Evolutionary conservation across 2,888 invertebrate genomes (phyloP).

Genomic region (Liposcelis brunnea): DNA sequence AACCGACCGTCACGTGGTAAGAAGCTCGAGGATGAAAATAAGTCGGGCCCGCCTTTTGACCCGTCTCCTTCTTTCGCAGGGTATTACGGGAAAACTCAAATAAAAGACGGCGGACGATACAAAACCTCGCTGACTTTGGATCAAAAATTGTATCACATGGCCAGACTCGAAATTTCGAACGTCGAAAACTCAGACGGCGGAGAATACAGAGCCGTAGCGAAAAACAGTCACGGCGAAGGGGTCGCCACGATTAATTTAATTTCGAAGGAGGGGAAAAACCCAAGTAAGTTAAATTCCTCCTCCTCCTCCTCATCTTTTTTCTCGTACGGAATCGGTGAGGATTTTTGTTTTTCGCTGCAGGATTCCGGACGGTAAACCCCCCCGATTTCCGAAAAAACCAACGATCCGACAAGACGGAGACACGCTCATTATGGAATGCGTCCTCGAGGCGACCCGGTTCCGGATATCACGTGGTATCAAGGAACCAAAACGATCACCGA

Average conservation of each 20-base stretch:
- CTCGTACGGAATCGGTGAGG: conserved; percentile 1
- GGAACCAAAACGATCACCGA: conserved; percentile 69
- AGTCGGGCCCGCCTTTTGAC: too few relatives aligned
- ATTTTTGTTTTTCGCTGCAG: conserved; percentile 31
- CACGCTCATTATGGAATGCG: conserved; percentile 85
- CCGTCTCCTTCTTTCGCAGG: too few relatives aligned
- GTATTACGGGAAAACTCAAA: conserved; percentile 49
- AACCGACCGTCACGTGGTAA: conserved; percentile 87
- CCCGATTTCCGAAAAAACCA: conserved; percentile 92
- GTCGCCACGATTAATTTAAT: conserved; percentile 91
- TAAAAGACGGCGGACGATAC: conserved; percentile 63
- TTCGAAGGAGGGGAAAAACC: conserved; percentile 82
- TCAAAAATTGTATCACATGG: conserved; percentile 81
- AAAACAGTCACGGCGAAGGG: conserved; percentile 85
- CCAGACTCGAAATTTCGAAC: conserved; percentile 70
- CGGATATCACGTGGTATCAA: conserved; percentile 91
- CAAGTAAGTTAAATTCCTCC: conserved; percentile 44
- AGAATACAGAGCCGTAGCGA: conserved; percentile 85
- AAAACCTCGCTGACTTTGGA: conserved; percentile 72
- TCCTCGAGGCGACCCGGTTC: conserved; percentile 86
- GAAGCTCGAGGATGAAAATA: too few relatives aligned
- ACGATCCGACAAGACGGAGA: conserved; percentile 89
- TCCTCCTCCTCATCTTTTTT: too few relatives aligned
- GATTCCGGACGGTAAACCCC: conserved; percentile 90
- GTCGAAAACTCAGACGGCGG: conserved; percentile 82